phyloP scores from a whole-genome alignment of 2,113 vertebrate species.

The Nothobranchius kuhntae region DNA sequence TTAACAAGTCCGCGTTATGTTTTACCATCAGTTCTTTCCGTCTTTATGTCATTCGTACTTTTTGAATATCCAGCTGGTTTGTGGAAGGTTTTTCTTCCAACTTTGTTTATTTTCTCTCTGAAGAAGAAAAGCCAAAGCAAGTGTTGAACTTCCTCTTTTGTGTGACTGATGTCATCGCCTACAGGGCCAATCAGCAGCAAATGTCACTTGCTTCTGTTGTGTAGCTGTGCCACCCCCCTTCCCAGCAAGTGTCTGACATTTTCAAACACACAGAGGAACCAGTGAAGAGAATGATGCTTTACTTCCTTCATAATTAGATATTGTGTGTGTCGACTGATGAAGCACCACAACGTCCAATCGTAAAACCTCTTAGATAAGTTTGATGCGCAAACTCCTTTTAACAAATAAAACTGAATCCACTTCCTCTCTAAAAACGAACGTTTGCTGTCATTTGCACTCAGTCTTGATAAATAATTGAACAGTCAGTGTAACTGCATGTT shows the following conservation, averaged over 20 bases:
- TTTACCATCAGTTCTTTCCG: background rate
- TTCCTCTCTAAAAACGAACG: constrained; percentile 9
- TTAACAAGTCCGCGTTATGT: no score
- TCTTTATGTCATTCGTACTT: background rate
- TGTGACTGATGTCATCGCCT: constrained; percentile 18
- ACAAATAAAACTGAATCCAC: constrained; percentile 5
- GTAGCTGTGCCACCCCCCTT: background rate
- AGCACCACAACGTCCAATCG: no score
- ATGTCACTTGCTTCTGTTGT: constrained; percentile 27
- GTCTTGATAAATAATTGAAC: constrained; percentile 20
- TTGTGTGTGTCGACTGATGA: background rate
- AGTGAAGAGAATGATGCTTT: background rate
- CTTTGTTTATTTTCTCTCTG: no score
- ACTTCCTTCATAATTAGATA: background rate
- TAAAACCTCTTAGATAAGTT: no score
- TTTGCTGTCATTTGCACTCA: constrained; percentile 13
- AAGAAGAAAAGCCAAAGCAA: constrained; percentile 15
- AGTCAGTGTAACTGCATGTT: background rate
- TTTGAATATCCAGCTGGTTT: background rate
- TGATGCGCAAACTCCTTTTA: background rate
- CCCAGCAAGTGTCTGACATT: constrained; percentile 25
- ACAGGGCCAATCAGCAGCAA: constrained; percentile 44
- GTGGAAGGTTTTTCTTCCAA: no score
- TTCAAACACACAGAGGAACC: background rate
- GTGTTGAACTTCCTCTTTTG: constrained; percentile 11